A percentile compares a stretch with the other conserved stretches of the same genome.
These are phyloP conservation scores for Ips typographus DNA, from an alignment of 1,140 invertebrate genomes.

Conservation along the genomic window DNA sequence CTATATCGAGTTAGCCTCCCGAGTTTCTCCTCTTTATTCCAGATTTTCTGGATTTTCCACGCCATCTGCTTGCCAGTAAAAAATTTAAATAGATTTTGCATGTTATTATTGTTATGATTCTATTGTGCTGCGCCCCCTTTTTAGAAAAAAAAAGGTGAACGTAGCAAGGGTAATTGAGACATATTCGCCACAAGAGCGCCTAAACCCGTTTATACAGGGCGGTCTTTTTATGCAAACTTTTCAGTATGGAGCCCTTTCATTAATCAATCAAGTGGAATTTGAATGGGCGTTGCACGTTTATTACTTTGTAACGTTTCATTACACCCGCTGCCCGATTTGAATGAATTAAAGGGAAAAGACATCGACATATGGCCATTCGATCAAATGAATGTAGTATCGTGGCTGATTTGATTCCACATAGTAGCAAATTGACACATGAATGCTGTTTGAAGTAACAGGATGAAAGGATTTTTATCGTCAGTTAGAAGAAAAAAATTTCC, in stretches of 20 bases:
- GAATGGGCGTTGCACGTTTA: conserved; percentile 19
- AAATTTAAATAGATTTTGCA: conserved; percentile 24
- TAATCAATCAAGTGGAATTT: conserved; percentile 25
- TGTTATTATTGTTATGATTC: conserved; percentile 3
- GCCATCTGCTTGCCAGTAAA: neutral
- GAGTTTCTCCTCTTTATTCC: too few species aligned
- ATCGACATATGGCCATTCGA: too few species aligned
- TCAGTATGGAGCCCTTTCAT: conserved; percentile 11
- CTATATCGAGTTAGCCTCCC: neutral
- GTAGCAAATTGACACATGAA: too few species aligned
- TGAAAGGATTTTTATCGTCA: too few species aligned
- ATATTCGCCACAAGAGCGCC: conserved; percentile 1
- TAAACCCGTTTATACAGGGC: conserved; percentile 17
- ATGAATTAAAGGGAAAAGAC: too few species aligned
- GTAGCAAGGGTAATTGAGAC: conserved; percentile 20
- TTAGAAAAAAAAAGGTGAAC: conserved; percentile 7
- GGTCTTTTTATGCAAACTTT: conserved; percentile 17
- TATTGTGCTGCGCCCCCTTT: neutral
- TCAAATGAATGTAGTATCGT: too few species aligned
- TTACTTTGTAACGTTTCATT: conserved; percentile 19
- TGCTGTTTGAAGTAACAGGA: too few species aligned
- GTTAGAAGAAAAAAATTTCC: too few species aligned
- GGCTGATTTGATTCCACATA: too few species aligned
- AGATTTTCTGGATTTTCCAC: neutral
- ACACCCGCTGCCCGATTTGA: neutral